Evolutionary conservation across 92 coral and sea anemone genomes (phyloP).

Genomic region (Isaurus tuberculatus): DNA sequence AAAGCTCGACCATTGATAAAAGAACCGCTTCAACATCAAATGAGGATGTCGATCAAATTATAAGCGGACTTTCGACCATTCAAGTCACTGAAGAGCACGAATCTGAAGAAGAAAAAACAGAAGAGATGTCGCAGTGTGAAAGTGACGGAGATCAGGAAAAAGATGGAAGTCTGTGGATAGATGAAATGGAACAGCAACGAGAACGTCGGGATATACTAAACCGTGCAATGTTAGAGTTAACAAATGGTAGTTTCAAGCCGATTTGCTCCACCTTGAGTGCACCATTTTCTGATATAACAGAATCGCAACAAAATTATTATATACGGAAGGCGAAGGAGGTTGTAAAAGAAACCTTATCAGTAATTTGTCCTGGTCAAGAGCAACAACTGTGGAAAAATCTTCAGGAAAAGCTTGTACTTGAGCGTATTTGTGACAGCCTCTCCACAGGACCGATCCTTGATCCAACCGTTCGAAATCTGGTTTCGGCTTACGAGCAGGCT

Average conservation of each 20-base stretch:
- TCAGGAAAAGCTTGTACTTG: constrained; percentile 26
- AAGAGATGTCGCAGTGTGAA: constrained; percentile 20
- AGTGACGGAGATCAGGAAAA: constrained; percentile 28
- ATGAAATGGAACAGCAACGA: constrained; percentile 26
- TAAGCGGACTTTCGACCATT: constrained; percentile 17
- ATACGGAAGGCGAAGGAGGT: constrained; percentile 57
- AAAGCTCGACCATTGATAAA: constrained; percentile 5
- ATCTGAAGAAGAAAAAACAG: constrained; percentile 10
- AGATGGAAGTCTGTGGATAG: neutral
- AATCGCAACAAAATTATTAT: neutral
- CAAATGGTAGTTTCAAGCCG: constrained; percentile 17
- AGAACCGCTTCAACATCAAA: constrained; percentile 2
- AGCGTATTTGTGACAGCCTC: constrained; percentile 9
- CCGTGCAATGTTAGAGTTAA: constrained; percentile 20
- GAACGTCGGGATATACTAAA: constrained; percentile 16
- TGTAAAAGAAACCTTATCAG: constrained; percentile 48
- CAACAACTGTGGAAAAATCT: constrained; percentile 48
- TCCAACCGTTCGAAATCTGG: constrained; percentile 16
- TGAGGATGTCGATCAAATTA: constrained; percentile 22
- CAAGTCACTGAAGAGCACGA: constrained; percentile 15
- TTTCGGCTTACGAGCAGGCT: constrained; percentile 40
- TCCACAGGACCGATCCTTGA: constrained; percentile 17
- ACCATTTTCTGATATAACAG: neutral
- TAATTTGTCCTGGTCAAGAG: constrained; percentile 63
- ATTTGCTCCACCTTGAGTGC: constrained; percentile 8